These are phyloP conservation scores for Trematocara zebra DNA, from an alignment of 2,113 vertebrate genomes.

Conservation along the genomic window DNA sequence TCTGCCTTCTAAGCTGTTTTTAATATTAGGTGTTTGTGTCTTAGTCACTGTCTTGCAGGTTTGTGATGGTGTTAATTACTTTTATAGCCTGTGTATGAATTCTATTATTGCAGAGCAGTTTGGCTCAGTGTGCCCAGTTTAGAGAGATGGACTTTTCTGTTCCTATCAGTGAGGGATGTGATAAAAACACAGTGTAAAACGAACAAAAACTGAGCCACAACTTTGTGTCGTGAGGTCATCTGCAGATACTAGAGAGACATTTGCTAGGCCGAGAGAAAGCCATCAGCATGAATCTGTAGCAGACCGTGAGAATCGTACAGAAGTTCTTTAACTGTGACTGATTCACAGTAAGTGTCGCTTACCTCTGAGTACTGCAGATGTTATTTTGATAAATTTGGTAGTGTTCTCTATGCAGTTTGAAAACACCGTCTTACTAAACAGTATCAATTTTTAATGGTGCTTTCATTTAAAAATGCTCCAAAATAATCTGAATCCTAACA, in stretches of 20 bases:
- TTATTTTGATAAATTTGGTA: background rate
- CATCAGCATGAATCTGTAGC: background rate
- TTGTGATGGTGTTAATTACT: background rate
- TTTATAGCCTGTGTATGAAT: background rate
- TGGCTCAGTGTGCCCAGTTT: background rate
- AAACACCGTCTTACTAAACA: background rate
- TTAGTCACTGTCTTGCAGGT: background rate
- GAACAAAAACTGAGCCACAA: background rate
- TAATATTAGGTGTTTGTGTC: background rate
- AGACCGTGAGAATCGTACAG: background rate
- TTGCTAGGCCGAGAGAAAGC: slow-evolving; percentile 6
- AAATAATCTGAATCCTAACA: background rate
- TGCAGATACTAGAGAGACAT: slow-evolving; percentile 12
- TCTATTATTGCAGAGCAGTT: background rate
- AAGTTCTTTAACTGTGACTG: background rate
- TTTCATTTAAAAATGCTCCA: background rate
- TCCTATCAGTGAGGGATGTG: slow-evolving; percentile 10
- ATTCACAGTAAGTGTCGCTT: background rate
- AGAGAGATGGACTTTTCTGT: background rate
- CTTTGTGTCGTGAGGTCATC: slow-evolving; percentile 25
- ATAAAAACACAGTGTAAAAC: background rate
- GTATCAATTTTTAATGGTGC: background rate
- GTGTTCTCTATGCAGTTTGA: background rate
- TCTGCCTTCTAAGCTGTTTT: background rate
- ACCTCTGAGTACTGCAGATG: background rate